Percentiles rank a stretch among this genome's conserved stretches.
phyloP scores from a whole-genome alignment of 2,888 invertebrate species.

The Gisinianus flammeolus region DNA sequence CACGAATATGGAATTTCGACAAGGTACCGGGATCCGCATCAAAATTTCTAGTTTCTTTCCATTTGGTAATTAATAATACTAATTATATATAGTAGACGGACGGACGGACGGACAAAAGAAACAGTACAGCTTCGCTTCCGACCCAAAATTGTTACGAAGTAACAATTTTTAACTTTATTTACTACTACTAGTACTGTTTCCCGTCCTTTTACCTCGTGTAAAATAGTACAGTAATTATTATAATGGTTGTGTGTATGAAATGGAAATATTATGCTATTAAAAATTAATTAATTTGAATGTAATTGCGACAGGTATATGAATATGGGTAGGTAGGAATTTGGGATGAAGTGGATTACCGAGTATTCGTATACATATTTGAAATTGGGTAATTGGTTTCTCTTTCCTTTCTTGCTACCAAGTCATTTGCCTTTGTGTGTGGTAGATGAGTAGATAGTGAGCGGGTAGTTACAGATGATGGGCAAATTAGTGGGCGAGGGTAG shows the following conservation, averaged over 20 bases:
- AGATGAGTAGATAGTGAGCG: neutral
- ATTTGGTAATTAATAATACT: too few relatives aligned
- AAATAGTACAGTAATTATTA: neutral
- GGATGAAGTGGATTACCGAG: too few relatives aligned
- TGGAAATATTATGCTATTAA: neutral
- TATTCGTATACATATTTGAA: neutral
- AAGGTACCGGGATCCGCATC: too few relatives aligned
- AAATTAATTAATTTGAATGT: neutral
- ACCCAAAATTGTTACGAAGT: too few relatives aligned
- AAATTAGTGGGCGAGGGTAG: constrained; percentile 1
- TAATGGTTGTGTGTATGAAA: neutral
- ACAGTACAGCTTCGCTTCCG: too few relatives aligned
- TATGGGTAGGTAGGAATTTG: too few relatives aligned
- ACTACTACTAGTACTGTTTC: too few relatives aligned
- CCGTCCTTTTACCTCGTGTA: too few relatives aligned
- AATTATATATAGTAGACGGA: too few relatives aligned
- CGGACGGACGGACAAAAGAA: too few relatives aligned
- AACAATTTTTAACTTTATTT: neutral
- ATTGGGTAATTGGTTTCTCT: neutral
- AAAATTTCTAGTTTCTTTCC: too few relatives aligned
- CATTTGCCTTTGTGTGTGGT: constrained; percentile 8
- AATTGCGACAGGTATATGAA: neutral
- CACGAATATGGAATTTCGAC: too few relatives aligned
- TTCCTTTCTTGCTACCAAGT: neutral
- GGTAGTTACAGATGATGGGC: neutral